phyloP scores from a whole-genome alignment of 35 echinoderm and acorn worm genomes.

The Apostichopus japonicus region DNA sequence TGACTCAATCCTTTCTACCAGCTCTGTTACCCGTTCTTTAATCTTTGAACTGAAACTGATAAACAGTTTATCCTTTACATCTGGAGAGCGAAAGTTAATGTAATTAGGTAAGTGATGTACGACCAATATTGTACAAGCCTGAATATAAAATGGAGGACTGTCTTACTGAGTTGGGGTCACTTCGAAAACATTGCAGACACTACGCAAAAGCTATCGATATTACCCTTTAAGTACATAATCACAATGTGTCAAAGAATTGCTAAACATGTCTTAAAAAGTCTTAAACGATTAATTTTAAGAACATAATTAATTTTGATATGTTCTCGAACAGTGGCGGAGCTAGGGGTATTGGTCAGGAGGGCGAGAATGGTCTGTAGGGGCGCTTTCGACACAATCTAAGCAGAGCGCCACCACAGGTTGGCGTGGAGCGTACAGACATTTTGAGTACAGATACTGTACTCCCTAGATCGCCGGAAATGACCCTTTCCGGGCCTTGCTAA shows the following conservation, averaged over 20 bases:
- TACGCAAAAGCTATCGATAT: neutral
- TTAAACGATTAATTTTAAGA: too few relatives aligned
- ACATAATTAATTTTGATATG: too few relatives aligned
- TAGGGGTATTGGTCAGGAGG: too few relatives aligned
- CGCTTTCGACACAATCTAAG: too few relatives aligned
- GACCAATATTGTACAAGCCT: neutral
- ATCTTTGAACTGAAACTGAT: conserved; percentile 32
- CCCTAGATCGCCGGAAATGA: too few relatives aligned
- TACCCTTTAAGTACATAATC: neutral
- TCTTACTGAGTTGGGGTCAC: neutral
- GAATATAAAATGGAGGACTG: neutral
- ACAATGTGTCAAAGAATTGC: neutral
- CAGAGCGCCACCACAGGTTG: too few relatives aligned
- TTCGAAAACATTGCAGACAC: neutral
- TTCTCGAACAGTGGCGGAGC: too few relatives aligned
- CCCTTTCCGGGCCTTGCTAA: too few relatives aligned
- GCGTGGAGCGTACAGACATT: too few relatives aligned
- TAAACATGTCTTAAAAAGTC: neutral
- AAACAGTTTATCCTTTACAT: conserved; percentile 30
- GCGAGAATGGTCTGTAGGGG: too few relatives aligned
- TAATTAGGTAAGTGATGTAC: neutral
- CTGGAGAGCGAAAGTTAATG: neutral
- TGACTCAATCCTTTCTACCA: conserved; percentile 12
- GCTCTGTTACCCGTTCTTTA: neutral
- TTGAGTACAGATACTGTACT: too few relatives aligned